Conservation (phyloP, 2,113 vertebrate genomes). For the Crotalus viridis region DNA sequence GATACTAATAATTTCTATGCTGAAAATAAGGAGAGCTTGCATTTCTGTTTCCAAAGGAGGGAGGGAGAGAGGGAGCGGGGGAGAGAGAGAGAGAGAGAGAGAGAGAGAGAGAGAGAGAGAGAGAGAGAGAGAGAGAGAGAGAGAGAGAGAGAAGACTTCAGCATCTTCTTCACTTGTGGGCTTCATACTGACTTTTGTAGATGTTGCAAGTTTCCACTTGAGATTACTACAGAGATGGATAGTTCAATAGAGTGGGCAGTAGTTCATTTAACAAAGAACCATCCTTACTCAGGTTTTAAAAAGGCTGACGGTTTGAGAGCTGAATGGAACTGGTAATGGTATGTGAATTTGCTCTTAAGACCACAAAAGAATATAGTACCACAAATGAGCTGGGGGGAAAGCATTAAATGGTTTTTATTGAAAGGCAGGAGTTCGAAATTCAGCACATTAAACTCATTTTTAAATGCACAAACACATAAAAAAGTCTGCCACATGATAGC, state of each 20-base stretch:
- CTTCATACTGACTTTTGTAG: neutral
- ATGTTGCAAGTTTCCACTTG: neutral
- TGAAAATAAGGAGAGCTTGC: neutral
- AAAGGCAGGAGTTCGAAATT: neutral
- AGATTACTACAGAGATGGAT: neutral
- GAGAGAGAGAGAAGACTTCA: neutral
- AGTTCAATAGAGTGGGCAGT: neutral
- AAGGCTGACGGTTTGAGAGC: neutral
- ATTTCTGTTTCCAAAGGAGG: neutral
- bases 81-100: too few species aligned
- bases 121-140: too few species aligned
- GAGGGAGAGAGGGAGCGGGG: neutral
- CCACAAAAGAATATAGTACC: neutral
- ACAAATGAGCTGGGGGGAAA: neutral
- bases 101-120: too few species aligned
- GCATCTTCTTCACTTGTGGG: neutral
- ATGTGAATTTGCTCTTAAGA: neutral
- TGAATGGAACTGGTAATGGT: neutral
- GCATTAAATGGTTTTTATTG: neutral
- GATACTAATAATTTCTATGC: neutral
- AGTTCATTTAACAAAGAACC: neutral
- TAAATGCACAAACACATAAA: neutral
- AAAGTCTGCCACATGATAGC: neutral
- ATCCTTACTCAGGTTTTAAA: neutral
- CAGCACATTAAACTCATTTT: neutral